Base-by-base conservation (phyloP, 2,797 vertebrate species). In the Centropyge bicolor region DNA sequence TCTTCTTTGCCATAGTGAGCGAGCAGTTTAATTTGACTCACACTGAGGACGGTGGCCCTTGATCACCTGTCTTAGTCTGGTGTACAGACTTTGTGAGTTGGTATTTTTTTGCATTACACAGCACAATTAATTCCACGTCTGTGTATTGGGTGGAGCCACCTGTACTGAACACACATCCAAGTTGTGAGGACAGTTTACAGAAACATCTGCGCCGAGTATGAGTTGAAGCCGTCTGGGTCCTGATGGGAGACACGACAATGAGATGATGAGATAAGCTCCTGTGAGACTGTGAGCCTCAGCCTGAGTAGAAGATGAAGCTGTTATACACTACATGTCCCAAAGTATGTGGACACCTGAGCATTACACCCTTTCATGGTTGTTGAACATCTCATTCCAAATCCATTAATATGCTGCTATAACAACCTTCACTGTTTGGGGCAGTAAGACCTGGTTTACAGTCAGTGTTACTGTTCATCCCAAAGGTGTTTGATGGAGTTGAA, bases 91-190 rank as follows among this genome's bases (percentile, higher is more conserved):
- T 66, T 56, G 31, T 74, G 46, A 64, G 24, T 49, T 57, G 55
- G 40, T 60, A 64, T 61, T n/a, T n/a, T 27, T 73, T 66, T 80
- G 55, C 43, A 78, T 74, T 74, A 70, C 74, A 61, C 64, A 70
- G 41, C 31, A 60, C 17, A 60, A 14, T 45, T 3, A 48, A 20
- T 48, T 51, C 5, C 31, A 38, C 54, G 31, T 54, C 45, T 59
- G 69, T 43, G 68, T 36, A 49, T n/a, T 55, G 38, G 41, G 1
- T 40, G 31, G 27, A 56, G 48, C 35, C 19, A 38, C 20, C 6
- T 17, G n/a, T 16, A 31, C 31, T 40, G 22, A 40, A 51, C 5
- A 8, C 51, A 69, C 48, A 40, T 41, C 9, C 41, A 14, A 31
- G 31, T 40, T 67, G 14, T 61, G 2, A 74, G 46, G 31, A 61